phyloP scores from a whole-genome alignment of 2,113 vertebrate species.

The Pterocles burchelli region DNA sequence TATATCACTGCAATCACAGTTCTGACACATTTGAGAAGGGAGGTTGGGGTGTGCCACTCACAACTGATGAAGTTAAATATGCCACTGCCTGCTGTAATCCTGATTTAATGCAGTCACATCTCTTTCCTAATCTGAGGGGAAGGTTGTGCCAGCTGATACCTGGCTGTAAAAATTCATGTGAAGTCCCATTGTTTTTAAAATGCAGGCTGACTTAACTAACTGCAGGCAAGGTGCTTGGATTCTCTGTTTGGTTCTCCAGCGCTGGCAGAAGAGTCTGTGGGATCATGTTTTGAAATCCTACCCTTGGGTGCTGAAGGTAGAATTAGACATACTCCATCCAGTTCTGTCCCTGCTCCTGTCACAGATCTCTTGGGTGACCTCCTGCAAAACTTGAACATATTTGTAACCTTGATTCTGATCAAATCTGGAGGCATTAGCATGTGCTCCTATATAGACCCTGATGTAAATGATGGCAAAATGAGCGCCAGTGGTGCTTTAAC shows the following conservation, averaged over 20 bases:
- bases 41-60: background rate
- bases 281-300: background rate
- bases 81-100: background rate
- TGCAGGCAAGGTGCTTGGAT: background rate
- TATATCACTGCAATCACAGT: background rate
- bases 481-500: background rate
- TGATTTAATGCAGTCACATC: background rate
- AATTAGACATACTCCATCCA: background rate
- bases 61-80: background rate
- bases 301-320: background rate
- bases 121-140: background rate
- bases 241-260: background rate
- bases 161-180: background rate
- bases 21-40: slow-evolving; percentile 20
- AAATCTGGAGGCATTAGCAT: background rate
- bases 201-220: background rate
- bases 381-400: background rate
- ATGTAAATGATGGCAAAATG: background rate
- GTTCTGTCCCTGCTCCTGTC: background rate
- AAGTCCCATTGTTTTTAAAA: background rate
- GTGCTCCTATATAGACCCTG: background rate
- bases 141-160: background rate
- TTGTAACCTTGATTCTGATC: accelerated
- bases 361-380: background rate
- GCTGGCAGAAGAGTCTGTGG: background rate